phyloP scores from a whole-genome alignment of 2,888 invertebrate species.

The Sarcophaga carnaria region DNA sequence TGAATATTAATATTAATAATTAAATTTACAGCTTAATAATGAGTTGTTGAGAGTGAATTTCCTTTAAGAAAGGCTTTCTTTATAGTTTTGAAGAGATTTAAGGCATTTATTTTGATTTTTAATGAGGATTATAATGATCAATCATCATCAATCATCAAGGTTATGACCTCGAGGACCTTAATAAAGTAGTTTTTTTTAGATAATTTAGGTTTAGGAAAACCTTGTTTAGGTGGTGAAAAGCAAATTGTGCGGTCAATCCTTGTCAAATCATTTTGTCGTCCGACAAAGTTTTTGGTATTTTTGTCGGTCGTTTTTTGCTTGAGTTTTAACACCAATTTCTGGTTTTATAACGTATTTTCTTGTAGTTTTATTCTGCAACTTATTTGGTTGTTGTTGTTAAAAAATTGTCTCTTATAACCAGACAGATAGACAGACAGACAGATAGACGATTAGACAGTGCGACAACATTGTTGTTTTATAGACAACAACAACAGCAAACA shows the following conservation, averaged over 20 bases:
- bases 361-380: conserved; percentile 24
- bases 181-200: background rate
- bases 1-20: too few relatives aligned
- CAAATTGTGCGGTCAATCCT: too few relatives aligned
- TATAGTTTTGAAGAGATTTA: background rate
- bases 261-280: background rate
- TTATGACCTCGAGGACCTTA: too few relatives aligned
- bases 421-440: conserved; percentile 58
- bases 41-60: background rate
- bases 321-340: background rate
- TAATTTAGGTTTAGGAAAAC: background rate
- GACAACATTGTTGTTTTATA: conserved; percentile 54
- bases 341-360: conserved; percentile 60
- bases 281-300: background rate
- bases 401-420: conserved; percentile 58
- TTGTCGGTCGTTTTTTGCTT: background rate
- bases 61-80: background rate
- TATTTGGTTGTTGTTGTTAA: conserved; percentile 29
- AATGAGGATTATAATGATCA: too few relatives aligned
- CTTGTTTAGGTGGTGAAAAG: too few relatives aligned
- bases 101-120: too few relatives aligned
- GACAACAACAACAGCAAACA: conserved; percentile 27
- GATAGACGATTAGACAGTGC: conserved; percentile 1
- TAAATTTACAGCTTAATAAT: too few relatives aligned
- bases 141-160: too few relatives aligned